Evolutionary conservation across 1,140 invertebrate genomes (phyloP).

Genomic region (Epicauta chinensis): DNA sequence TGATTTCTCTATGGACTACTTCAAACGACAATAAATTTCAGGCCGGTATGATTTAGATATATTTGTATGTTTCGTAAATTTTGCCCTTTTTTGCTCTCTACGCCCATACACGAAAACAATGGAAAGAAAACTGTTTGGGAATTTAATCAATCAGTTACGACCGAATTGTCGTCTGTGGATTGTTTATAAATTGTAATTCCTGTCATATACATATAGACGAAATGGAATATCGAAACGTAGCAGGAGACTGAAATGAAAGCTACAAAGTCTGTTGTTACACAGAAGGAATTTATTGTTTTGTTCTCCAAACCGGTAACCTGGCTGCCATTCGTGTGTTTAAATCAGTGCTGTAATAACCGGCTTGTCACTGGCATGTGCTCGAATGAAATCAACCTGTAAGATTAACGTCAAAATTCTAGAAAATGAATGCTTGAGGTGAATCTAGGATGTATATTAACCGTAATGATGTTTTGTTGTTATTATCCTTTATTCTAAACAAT

Average conservation of each 20-base stretch:
- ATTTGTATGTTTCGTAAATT: conserved; percentile 3
- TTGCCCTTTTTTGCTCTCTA: too few relatives aligned
- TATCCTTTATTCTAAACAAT: too few relatives aligned
- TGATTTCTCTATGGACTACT: conserved; percentile 11
- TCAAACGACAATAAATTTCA: conserved; percentile 13
- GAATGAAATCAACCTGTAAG: conserved; percentile 17
- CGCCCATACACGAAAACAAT: too few relatives aligned
- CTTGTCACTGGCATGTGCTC: conserved; percentile 23
- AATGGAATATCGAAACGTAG: too few relatives aligned
- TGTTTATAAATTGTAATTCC: too few relatives aligned
- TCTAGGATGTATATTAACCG: too few relatives aligned
- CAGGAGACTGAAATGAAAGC: conserved; percentile 2
- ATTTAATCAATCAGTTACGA: too few relatives aligned
- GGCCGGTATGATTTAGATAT: conserved; percentile 13
- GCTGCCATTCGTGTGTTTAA: conserved; percentile 22
- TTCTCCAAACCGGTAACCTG: conserved; percentile 20
- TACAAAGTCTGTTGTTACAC: neutral
- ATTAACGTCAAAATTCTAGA: conserved; percentile 22
- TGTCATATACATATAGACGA: too few relatives aligned
- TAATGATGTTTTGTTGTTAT: too few relatives aligned
- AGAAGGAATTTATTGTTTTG: conserved; percentile 21
- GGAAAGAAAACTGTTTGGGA: too few relatives aligned
- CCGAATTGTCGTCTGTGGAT: too few relatives aligned
- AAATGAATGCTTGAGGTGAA: too few relatives aligned
- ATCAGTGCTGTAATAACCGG: conserved; percentile 25